These are phyloP conservation scores for Remorina albescens DNA, from an alignment of 2,797 vertebrate species.

Conservation along the genomic window DNA sequence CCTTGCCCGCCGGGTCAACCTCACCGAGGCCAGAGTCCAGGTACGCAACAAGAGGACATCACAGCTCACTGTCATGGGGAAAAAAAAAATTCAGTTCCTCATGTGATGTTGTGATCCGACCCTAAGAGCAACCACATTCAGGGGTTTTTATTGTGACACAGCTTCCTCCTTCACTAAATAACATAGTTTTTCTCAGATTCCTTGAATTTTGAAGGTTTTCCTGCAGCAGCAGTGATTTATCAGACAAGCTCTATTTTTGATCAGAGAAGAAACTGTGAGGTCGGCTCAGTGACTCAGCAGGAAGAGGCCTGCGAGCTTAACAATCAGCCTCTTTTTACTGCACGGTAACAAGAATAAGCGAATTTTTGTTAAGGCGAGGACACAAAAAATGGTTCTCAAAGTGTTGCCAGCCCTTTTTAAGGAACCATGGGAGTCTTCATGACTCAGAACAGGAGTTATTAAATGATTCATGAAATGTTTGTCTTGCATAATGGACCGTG, in stretches of 20 bases:
- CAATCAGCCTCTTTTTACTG: neutral
- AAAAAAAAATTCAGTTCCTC: neutral
- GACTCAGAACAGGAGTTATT: neutral
- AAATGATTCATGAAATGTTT: neutral
- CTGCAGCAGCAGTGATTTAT: neutral
- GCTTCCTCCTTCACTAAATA: neutral
- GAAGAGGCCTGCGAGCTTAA: neutral
- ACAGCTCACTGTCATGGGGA: too few relatives aligned
- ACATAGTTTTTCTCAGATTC: neutral
- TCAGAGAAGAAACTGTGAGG: neutral
- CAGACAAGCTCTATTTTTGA: neutral
- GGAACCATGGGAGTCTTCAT: neutral
- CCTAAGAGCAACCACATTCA: neutral
- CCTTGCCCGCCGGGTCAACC: slow-evolving; percentile 96
- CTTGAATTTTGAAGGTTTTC: too few relatives aligned
- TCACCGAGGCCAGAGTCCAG: slow-evolving; percentile 98
- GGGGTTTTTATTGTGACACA: neutral
- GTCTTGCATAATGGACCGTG: neutral
- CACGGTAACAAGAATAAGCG: neutral
- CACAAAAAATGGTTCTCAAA: neutral
- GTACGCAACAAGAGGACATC: slow-evolving; percentile 70
- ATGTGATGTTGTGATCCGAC: neutral
- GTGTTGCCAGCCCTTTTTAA: neutral
- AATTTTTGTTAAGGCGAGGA: neutral
- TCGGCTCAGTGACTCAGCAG: neutral